Percentiles rank a stretch among this genome's conserved stretches.
These are phyloP conservation scores for Sphecodes monilicornis DNA, from an alignment of 2,888 invertebrate genomes.

Conservation along the genomic window DNA sequence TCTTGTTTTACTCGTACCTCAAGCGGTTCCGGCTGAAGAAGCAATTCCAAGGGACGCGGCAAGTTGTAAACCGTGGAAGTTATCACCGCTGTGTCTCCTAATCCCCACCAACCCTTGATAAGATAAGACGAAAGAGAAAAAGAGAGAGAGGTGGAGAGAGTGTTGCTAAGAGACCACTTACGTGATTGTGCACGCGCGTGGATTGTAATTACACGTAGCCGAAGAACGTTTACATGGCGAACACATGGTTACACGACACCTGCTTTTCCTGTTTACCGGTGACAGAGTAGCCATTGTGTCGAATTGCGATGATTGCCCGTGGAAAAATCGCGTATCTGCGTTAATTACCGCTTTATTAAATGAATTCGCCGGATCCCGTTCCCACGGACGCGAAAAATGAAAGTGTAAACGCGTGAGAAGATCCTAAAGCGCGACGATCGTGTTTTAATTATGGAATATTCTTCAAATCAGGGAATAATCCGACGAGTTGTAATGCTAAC, in stretches of 20 bases:
- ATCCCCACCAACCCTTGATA: constrained; percentile 61
- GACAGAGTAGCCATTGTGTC: constrained; percentile 42
- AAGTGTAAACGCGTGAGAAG: constrained; percentile 46
- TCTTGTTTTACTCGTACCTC: too few relatives aligned
- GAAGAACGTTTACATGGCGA: constrained; percentile 50
- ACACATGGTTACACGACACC: constrained; percentile 43
- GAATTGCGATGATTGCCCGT: constrained; percentile 26
- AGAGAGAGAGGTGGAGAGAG: constrained; percentile 26
- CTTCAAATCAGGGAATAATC: neutral
- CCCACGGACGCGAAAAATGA: constrained; percentile 31
- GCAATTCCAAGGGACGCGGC: constrained; percentile 73
- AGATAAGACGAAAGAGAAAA: constrained; percentile 67
- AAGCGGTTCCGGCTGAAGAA: constrained; percentile 46
- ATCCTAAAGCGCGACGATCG: constrained; percentile 32
- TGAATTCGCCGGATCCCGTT: constrained; percentile 25
- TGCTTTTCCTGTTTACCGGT: constrained; percentile 54
- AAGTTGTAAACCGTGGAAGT: constrained; percentile 52
- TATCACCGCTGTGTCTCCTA: constrained; percentile 43
- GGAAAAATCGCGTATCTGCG: constrained; percentile 1
- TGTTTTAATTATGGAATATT: constrained; percentile 33
- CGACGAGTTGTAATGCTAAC: neutral
- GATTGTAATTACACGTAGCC: constrained; percentile 57
- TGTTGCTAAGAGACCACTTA: constrained; percentile 35
- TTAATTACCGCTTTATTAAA: constrained; percentile 35
- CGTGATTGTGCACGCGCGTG: constrained; percentile 28